These are phyloP conservation scores for Ictalurus punctatus DNA, from an alignment of 2,113 vertebrate species.

Conservation along the genomic window DNA sequence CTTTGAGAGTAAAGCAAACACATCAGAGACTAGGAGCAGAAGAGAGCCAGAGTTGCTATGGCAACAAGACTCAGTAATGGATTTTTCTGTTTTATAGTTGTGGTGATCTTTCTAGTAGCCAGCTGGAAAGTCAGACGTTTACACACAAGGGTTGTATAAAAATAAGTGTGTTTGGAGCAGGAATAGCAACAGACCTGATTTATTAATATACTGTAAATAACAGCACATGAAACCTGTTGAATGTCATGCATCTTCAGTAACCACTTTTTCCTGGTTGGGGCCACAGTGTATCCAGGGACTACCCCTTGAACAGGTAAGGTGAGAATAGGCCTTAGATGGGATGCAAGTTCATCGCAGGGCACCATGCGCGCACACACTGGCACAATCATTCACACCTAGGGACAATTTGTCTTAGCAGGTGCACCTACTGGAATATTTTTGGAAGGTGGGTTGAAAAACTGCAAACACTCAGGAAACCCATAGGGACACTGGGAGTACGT, in stretches of 20 bases:
- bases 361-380: not conserved
- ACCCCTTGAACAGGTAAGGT: not conserved
- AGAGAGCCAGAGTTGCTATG: slow-evolving; percentile 59
- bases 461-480: not conserved
- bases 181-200: not conserved
- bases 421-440: not conserved
- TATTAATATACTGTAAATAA: not conserved
- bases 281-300: not conserved
- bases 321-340: not conserved
- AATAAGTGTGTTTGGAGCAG: not conserved
- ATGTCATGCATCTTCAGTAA: not conserved
- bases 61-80: slow-evolving; percentile 65
- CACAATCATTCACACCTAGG: not conserved
- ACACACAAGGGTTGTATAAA: not conserved
- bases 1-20: slow-evolving; percentile 49
- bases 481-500: not conserved
- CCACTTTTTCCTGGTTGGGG: not conserved
- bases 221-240: not conserved
- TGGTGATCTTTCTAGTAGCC: slow-evolving; percentile 27
- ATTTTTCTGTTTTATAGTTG: slow-evolving; percentile 55
- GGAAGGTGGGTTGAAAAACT: not conserved
- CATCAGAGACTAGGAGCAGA: slow-evolving; percentile 52
- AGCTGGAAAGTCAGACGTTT: slow-evolving; percentile 8
- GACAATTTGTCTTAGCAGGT: not conserved
- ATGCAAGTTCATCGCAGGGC: not conserved